Evolutionary conservation across 2,797 vertebrate species (phyloP), one percentile per base, ranked within the genome.

Genomic region (Zenarchopterus dispar): DNA sequence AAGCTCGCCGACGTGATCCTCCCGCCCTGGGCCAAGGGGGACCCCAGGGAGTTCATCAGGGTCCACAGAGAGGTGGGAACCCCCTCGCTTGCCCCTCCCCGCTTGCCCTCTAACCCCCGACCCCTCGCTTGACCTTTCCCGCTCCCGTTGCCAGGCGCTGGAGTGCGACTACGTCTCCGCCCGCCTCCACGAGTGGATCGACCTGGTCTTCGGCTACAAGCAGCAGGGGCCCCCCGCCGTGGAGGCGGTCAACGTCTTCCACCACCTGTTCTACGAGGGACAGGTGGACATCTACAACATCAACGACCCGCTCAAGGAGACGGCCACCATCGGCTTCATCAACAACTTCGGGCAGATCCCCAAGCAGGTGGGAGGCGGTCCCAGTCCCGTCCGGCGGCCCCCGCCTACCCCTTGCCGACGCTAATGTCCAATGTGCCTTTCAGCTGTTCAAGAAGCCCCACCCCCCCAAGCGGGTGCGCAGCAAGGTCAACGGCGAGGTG

Each of bases 211-310:
- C 31, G 98, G 98, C 70, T 98, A 96, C 77, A 99, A 99, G 91
- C 98, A 99, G 89, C 98, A 99, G 90, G 98, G 98, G 1, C 97
- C 96, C 6, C 93, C 97, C 0, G 98, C 98, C 0, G 95, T 99
- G 57, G 98, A 99, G 84, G 94, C 97, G 0, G 96, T 99, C 19
- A 99, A 99, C 68, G 97, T 99, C 75, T 99, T 99, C 88, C 98
- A 99, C 86, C 98, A 99, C 86, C 96, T 99, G 55, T 99, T 99
- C 85, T 99, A 99, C 51, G 98, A 99, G 86, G 98, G 98, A 0
- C 98, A 99, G 86, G 98, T 99, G 84, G 98, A 99, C 84, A 99
- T 99, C 74, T 99, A 99, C 91, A 99, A 99, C 91, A 99, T 99
- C 85, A 99, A 98, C n/a, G 98, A 99, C 85, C 98, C 98, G 0